phyloP scores from a whole-genome alignment of 30 jellyfish, hydroid and myxozoan genomes.

The Chironex yamaguchii region DNA sequence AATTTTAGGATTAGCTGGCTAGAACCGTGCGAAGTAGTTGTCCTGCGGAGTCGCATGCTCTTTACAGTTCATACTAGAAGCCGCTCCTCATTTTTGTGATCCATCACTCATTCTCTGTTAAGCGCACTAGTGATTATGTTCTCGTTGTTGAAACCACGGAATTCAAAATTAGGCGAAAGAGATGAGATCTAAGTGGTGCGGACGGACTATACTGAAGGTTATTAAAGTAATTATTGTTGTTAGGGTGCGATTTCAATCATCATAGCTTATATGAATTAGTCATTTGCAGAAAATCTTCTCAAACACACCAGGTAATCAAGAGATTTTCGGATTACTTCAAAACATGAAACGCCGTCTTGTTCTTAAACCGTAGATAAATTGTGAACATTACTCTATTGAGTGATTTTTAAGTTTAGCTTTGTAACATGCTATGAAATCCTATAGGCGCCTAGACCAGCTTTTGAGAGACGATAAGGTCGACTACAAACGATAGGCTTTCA shows the following conservation, averaged over 20 bases:
- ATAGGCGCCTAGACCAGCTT: conserved; percentile 1
- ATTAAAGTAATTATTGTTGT: not conserved
- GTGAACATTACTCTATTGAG: not conserved
- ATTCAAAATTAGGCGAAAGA: not conserved
- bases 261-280: not conserved
- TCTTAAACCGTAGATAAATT: not conserved
- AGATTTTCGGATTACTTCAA: not conserved
- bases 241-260: not conserved
- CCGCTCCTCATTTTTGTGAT: not conserved
- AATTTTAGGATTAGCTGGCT: not conserved
- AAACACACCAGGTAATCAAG: not conserved
- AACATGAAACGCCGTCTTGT: not conserved
- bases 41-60: not conserved
- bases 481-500: too few relatives aligned
- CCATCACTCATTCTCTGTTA: not conserved
- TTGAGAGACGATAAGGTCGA: too few relatives aligned
- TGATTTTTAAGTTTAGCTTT: not conserved
- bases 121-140: not conserved
- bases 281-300: not conserved
- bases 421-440: not conserved
- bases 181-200: not conserved
- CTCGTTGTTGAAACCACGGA: not conserved
- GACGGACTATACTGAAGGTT: not conserved
- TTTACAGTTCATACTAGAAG: not conserved
- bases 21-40: not conserved